Evolutionary conservation across 2,888 invertebrate species (phyloP).

Genomic region (Alsophila aescularia): DNA sequence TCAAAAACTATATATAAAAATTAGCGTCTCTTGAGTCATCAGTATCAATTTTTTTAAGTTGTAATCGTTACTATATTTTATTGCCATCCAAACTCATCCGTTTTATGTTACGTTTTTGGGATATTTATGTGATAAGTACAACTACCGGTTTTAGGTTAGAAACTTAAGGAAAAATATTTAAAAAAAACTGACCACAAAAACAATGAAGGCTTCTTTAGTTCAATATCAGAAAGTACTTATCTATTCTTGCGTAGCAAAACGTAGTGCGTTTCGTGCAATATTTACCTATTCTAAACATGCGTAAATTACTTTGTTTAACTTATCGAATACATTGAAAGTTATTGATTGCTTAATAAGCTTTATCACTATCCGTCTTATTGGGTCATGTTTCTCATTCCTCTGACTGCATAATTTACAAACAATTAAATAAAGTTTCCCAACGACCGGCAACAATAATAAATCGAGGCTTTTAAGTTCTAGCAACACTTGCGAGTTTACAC

Average conservation of each 20-base stretch:
- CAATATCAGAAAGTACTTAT: background rate
- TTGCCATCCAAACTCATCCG: conserved; percentile 7
- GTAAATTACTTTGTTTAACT: conserved; percentile 18
- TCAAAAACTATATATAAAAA: conserved; percentile 14
- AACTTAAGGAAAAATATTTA: background rate
- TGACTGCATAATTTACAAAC: conserved; percentile 15
- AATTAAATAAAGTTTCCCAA: conserved; percentile 33
- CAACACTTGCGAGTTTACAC: conserved; percentile 51
- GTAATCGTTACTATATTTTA: conserved; percentile 15
- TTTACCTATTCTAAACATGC: conserved; percentile 7
- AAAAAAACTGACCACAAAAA: background rate
- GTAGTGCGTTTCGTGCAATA: background rate
- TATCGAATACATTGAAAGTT: conserved; percentile 28
- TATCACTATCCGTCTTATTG: conserved; percentile 28
- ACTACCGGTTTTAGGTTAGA: background rate
- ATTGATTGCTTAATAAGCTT: conserved; percentile 35
- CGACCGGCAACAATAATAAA: conserved; percentile 52
- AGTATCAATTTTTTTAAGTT: conserved; percentile 13
- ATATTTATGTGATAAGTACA: conserved; percentile 1
- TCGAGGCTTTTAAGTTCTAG: conserved; percentile 46
- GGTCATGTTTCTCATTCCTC: conserved; percentile 25
- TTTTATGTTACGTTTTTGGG: conserved; percentile 1
- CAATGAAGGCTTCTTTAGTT: background rate
- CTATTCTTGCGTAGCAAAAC: background rate
- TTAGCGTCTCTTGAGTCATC: conserved; percentile 23